These are phyloP conservation scores for Drosophila parvula DNA, from an alignment of 1,140 invertebrate genomes.

Conservation along the genomic window DNA sequence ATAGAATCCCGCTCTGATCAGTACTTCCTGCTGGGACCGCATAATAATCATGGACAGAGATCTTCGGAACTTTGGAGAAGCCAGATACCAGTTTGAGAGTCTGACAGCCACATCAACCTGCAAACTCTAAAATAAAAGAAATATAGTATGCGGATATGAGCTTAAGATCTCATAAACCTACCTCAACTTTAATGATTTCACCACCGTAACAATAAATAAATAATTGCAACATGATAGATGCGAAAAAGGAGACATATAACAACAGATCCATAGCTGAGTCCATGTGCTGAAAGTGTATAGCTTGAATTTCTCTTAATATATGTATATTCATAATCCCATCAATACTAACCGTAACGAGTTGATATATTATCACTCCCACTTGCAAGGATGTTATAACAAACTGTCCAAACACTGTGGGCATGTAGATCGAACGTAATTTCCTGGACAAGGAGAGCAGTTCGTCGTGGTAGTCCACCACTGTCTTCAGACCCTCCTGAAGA, in stretches of 20 bases:
- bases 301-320: background rate
- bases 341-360: constrained; percentile 64
- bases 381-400: constrained; percentile 77
- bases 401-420: constrained; percentile 74
- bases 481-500: constrained; percentile 27
- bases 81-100: constrained; percentile 63
- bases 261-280: constrained; percentile 62
- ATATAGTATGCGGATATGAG: too few relatives aligned
- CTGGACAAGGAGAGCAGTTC: constrained; percentile 50
- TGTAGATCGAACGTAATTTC: constrained; percentile 56
- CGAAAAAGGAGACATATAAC: constrained; percentile 63
- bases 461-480: constrained; percentile 60
- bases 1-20: constrained; percentile 79
- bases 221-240: constrained; percentile 73
- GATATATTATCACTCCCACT: constrained; percentile 81
- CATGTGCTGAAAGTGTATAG: constrained; percentile 57
- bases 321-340: background rate
- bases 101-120: constrained; percentile 67
- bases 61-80: constrained; percentile 51
- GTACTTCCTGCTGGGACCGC: constrained; percentile 63
- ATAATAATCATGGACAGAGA: constrained; percentile 62
- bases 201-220: constrained; percentile 80
- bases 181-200: constrained; percentile 78
- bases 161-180: background rate
- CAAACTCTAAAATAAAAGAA: constrained; percentile 47